Conservation (phyloP, 1,140 invertebrate species). For the Cydia fagiglandana region DNA sequence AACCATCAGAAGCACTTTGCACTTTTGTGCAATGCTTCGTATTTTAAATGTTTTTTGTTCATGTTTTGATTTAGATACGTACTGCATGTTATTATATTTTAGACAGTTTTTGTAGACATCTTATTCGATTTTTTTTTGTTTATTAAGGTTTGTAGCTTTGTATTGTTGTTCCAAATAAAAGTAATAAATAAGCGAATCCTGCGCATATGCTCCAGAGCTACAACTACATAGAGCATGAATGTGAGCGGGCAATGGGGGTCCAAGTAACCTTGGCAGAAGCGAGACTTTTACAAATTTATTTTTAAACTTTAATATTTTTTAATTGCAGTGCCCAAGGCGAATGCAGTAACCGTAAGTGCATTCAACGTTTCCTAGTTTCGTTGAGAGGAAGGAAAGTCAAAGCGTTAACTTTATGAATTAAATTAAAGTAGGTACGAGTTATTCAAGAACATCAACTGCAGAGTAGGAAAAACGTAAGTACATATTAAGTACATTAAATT, state of each 20-base stretch:
- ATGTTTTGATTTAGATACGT: too few species aligned
- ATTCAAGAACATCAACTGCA: not conserved
- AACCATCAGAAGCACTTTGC: too few species aligned
- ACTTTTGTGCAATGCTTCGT: too few species aligned
- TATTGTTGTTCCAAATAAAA: too few species aligned
- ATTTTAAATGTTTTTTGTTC: too few species aligned
- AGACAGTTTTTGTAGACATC: too few species aligned
- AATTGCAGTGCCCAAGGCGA: slow-evolving; percentile 5
- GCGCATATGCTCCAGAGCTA: not conserved
- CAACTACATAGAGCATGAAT: not conserved
- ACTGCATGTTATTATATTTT: too few species aligned
- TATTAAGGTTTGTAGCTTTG: too few species aligned
- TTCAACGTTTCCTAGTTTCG: slow-evolving; percentile 5
- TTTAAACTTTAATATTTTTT: slow-evolving; percentile 16
- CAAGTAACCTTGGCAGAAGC: not conserved
- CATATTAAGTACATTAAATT: too few species aligned
- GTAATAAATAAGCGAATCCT: not conserved
- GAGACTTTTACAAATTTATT: not conserved
- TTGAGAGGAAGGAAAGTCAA: slow-evolving; percentile 13
- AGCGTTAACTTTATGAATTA: not conserved
- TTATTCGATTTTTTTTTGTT: too few species aligned
- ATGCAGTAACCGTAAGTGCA: not conserved
- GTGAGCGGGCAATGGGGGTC: not conserved
- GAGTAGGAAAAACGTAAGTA: too few species aligned
- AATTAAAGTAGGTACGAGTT: not conserved